Evolutionary conservation across 2,113 vertebrate genomes (phyloP).

Genomic region (Oreocharis arfaki): DNA sequence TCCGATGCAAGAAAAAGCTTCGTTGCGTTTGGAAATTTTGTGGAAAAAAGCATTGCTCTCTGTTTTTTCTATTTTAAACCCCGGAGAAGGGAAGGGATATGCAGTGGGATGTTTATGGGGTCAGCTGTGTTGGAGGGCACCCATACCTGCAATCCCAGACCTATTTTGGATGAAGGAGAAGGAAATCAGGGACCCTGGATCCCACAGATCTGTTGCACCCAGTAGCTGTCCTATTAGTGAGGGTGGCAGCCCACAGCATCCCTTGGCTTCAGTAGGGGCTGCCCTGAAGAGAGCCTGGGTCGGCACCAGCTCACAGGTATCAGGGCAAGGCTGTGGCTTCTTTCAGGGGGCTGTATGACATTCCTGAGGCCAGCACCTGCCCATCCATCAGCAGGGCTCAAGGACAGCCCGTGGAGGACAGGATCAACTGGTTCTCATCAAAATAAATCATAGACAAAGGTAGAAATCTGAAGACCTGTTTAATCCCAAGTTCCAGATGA

Average conservation of each 20-base stretch:
- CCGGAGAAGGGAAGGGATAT: background rate
- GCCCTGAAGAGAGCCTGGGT: background rate
- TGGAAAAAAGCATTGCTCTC: background rate
- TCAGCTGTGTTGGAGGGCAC: background rate
- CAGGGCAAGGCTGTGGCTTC: background rate
- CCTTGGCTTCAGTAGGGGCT: background rate
- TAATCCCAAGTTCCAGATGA: background rate
- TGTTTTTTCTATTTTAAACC: background rate
- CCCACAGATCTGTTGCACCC: background rate
- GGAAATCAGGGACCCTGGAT: accelerated
- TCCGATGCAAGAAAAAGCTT: background rate
- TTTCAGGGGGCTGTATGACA: background rate
- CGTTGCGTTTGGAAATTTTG: background rate
- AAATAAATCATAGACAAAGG: background rate
- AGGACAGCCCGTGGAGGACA: background rate
- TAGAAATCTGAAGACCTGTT: background rate
- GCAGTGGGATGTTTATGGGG: background rate
- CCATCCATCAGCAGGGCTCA: background rate
- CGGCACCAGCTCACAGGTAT: accelerated
- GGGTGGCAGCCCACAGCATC: background rate
- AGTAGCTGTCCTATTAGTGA: background rate
- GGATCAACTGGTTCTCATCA: background rate
- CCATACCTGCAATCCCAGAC: background rate
- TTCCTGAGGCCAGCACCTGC: background rate
- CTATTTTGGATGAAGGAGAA: background rate